Evolutionary conservation across 2,113 vertebrate species (phyloP).

Genomic region (Podilymbus podiceps): DNA sequence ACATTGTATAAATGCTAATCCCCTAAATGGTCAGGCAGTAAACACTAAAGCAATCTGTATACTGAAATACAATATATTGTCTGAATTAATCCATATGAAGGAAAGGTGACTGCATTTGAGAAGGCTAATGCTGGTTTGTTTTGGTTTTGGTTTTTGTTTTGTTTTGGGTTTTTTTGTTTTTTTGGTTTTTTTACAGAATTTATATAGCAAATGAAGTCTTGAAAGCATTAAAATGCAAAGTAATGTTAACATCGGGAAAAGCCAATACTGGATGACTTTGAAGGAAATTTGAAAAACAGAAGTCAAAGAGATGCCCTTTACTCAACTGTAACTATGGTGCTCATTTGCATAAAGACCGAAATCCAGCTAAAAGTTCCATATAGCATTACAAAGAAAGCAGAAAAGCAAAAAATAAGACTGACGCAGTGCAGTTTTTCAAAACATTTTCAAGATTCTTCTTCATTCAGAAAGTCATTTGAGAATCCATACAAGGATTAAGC

Average conservation of each 20-base stretch:
- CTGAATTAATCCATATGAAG: neutral
- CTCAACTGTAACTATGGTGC: neutral
- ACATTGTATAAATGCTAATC: neutral
- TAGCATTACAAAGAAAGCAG: neutral
- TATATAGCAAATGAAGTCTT: constrained; percentile 17
- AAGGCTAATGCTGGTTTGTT: neutral
- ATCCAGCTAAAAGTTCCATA: neutral
- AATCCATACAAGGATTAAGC: neutral
- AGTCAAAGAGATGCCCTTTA: neutral
- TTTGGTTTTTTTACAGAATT: neutral
- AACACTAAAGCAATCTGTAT: neutral
- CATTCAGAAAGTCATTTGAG: neutral
- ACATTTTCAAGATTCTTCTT: neutral
- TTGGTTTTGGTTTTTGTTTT: too few species aligned
- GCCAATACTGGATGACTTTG: neutral
- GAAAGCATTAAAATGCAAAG: constrained; percentile 52
- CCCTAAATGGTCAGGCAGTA: neutral
- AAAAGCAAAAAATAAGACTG: neutral
- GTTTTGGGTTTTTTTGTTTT: too few species aligned
- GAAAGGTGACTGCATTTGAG: neutral
- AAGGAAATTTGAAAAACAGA: constrained; percentile 1
- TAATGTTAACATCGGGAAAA: neutral
- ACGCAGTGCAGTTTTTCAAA: neutral
- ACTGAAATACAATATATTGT: neutral
- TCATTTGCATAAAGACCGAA: constrained; percentile 22